Base-by-base conservation (phyloP, 1,140 invertebrate genomes). In the Pseudomyrmex gracilis region DNA sequence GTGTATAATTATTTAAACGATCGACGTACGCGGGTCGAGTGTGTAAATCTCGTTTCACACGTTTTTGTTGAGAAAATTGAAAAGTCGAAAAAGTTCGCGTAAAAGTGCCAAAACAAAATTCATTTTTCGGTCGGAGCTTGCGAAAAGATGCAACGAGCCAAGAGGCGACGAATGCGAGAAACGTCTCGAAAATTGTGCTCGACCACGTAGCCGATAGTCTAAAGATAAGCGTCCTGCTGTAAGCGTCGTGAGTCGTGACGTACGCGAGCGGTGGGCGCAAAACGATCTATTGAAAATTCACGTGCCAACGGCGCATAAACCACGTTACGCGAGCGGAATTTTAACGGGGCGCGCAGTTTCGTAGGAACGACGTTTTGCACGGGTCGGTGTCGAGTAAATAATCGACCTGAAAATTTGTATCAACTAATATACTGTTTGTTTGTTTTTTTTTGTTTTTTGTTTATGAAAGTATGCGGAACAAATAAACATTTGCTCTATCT, bases 231-330 rank as follows among this genome's bases (percentile, higher is more conserved):
- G 63, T 47, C 34, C 20, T 17, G 55, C 43, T 49, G 77, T 17
- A 57, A 53, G 55, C 49, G 70, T 58, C 17, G 73, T 78, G 58
- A 51, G 78, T 73, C 55, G 55, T 66, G 47, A 76, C 60, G 24
- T 13, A 57, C 76, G 53, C 66, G 20, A 47, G 66, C 34, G 20
- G 58, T 15, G 53, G 43, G 57, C 22, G 34, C 85, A 66, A 84
- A 64, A 57, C 82, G 77, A 83, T 78, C 76, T 71, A 83, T 89
- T 85, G 78, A 89, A 83, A 87, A 78, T 73, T 88, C 88, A 89
- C 87, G 88, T 89, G 88, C 87, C 88, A 87, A 73, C 82, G 82
- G 84, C 86, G 80, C 86, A 87, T 82, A 82, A 63, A 49, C 73
- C 47, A 12, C 17, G 43, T 73, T 64, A 64, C 86, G 87, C 82